Conservation (phyloP, 1,140 invertebrate species). For the Ditylenchus dipsaci region DNA sequence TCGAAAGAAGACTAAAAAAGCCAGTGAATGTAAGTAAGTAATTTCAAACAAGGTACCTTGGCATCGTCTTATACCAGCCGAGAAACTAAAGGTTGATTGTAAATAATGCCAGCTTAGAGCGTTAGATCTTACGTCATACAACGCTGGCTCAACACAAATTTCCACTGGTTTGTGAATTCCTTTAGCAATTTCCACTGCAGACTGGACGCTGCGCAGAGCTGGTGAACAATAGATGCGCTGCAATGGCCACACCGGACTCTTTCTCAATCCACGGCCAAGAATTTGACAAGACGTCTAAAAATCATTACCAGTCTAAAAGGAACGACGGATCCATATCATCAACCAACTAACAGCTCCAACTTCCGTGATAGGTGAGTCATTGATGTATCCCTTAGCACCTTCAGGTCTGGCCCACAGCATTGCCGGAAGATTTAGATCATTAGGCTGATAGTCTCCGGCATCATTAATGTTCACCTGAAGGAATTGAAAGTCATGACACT, state of each 20-base stretch:
- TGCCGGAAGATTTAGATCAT: conserved; percentile 83
- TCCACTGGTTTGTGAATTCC: conserved; percentile 60
- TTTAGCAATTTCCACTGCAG: conserved; percentile 69
- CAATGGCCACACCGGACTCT: conserved; percentile 59
- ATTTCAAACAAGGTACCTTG: conserved; percentile 71
- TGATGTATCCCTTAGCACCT: conserved; percentile 69
- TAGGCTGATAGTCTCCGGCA: conserved; percentile 67
- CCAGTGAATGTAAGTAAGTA: conserved; percentile 1
- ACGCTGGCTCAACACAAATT: conserved; percentile 76
- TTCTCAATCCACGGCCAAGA: conserved; percentile 18
- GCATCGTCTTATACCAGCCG: conserved; percentile 79
- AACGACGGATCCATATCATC: conserved; percentile 57
- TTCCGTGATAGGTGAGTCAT: conserved; percentile 80
- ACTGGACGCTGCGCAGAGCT: conserved; percentile 83
- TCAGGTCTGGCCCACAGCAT: conserved; percentile 61
- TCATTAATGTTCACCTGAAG: conserved; percentile 23
- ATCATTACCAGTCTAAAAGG: not conserved
- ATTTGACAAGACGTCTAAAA: conserved; percentile 21
- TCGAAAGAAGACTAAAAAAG: conserved; percentile 21
- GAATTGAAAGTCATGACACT: too few relatives aligned
- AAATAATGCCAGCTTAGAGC: too few relatives aligned
- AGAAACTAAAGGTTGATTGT: conserved; percentile 64
- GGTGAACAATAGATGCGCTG: conserved; percentile 77
- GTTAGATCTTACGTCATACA: conserved; percentile 70
- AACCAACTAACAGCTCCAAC: conserved; percentile 61